Percentiles rank a stretch among this genome's conserved stretches.
phyloP scores from a whole-genome alignment of 2,113 vertebrate genomes.

The Scatophagus argus region DNA sequence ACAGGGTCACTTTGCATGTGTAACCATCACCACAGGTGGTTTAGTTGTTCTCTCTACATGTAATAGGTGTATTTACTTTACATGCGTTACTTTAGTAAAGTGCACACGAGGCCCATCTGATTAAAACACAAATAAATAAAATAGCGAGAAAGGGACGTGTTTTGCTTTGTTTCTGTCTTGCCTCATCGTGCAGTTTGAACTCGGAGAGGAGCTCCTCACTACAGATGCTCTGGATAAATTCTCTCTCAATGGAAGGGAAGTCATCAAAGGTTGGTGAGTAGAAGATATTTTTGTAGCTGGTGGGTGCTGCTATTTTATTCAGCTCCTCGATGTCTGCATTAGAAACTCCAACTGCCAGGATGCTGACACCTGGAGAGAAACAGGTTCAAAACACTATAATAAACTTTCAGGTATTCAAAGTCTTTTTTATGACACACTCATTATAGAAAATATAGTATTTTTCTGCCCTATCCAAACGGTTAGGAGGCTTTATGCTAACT shows the following conservation, averaged over 20 bases:
- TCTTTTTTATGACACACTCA: not conserved
- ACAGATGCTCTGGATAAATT: conserved; percentile 87
- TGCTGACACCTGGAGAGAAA: conserved; percentile 83
- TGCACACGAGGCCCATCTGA: too few species aligned
- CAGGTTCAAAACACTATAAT: not conserved
- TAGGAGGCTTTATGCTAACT: not conserved
- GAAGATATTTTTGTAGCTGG: conserved; percentile 87
- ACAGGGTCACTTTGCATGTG: not conserved
- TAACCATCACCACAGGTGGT: not conserved
- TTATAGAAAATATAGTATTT: too few species aligned
- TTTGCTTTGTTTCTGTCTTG: conserved; percentile 31
- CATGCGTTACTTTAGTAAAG: not conserved
- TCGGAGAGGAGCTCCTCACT: conserved; percentile 78
- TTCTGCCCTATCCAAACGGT: too few species aligned
- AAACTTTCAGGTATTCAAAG: not conserved
- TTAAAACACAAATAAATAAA: not conserved
- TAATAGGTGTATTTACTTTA: not conserved
- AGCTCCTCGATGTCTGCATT: conserved; percentile 88
- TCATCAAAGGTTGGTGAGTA: conserved; percentile 86
- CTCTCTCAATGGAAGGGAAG: conserved; percentile 86
- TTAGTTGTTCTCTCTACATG: not conserved
- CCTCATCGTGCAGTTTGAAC: conserved; percentile 76
- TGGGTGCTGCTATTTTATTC: conserved; percentile 82
- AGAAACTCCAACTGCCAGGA: conserved; percentile 88
- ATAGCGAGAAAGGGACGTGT: not conserved